Evolutionary conservation across 2,888 invertebrate species (phyloP).

Genomic region (Alcis repandata): DNA sequence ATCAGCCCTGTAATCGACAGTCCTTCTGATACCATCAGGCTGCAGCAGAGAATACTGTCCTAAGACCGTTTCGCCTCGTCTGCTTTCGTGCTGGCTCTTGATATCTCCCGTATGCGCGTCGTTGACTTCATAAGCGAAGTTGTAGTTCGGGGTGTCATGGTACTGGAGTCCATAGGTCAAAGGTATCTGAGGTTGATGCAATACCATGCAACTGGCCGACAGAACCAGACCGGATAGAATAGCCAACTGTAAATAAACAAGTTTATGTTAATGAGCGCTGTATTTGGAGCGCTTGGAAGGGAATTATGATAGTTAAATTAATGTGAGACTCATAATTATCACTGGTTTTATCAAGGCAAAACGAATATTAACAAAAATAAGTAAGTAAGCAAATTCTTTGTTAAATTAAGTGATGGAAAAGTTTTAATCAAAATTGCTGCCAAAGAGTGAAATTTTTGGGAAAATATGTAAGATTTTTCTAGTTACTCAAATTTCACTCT

Average conservation of each 20-base stretch:
- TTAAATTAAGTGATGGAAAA: too few species aligned
- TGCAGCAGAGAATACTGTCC: constrained; percentile 85
- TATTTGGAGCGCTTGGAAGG: constrained; percentile 24
- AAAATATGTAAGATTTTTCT: too few species aligned
- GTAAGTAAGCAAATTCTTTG: too few species aligned
- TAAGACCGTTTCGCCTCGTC: constrained; percentile 81
- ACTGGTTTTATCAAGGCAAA: neutral
- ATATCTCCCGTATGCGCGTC: constrained; percentile 84
- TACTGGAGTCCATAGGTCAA: constrained; percentile 53
- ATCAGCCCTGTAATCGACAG: constrained; percentile 86
- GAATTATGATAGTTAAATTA: constrained; percentile 6
- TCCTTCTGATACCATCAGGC: constrained; percentile 84
- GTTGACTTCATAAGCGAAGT: constrained; percentile 85
- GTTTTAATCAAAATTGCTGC: too few species aligned
- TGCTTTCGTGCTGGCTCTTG: constrained; percentile 83
- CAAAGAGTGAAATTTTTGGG: too few species aligned
- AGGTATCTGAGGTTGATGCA: constrained; percentile 66
- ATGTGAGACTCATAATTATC: constrained; percentile 1
- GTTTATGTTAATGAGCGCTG: constrained; percentile 15
- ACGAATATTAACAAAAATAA: too few species aligned
- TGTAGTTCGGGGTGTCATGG: constrained; percentile 75
- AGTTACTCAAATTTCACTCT: too few species aligned
- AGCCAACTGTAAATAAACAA: constrained; percentile 41
- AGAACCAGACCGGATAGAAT: constrained; percentile 62
- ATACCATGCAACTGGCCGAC: constrained; percentile 69